Conservation (phyloP, 2,797 vertebrate species). For the Propithecus perrieri region DNA sequence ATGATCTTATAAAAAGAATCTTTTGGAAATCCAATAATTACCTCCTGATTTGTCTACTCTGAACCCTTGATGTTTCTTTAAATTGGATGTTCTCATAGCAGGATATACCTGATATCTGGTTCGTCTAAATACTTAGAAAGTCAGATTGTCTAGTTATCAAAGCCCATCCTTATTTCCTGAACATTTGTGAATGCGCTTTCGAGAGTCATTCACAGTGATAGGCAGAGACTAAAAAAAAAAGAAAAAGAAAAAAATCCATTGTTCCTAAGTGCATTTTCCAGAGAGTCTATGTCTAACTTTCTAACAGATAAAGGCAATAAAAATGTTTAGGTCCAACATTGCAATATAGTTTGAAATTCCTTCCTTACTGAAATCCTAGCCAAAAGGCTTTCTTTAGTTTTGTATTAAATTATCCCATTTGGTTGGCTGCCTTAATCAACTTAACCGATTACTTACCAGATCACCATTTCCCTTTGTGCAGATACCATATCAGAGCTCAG, state of each 20-base stretch:
- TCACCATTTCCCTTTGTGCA: background rate
- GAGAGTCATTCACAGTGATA: background rate
- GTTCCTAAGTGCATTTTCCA: slow-evolving; percentile 22
- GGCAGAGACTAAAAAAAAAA: background rate
- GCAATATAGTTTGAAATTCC: slow-evolving; percentile 47
- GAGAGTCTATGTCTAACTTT: background rate
- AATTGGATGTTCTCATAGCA: background rate
- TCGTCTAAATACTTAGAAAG: background rate
- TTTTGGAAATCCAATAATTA: slow-evolving; percentile 22
- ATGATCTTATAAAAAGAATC: background rate
- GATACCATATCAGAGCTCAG: background rate
- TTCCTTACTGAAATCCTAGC: slow-evolving; percentile 52
- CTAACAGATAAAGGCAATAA: slow-evolving; percentile 37
- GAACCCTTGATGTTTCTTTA: background rate
- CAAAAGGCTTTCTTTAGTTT: slow-evolving; percentile 46
- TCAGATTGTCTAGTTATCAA: background rate
- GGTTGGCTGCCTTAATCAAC: slow-evolving; percentile 46
- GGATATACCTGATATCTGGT: background rate
- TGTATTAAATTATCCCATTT: slow-evolving; percentile 48
- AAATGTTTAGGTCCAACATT: background rate
- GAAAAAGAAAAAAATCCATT: background rate
- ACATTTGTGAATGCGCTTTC: background rate
- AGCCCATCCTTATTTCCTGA: background rate
- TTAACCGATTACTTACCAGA: slow-evolving; percentile 39
- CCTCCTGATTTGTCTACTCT: background rate